Percentiles rank a stretch among this genome's conserved stretches.
These are phyloP conservation scores for Lycaon pictus DNA, from an alignment of 2,113 vertebrate genomes.

Conservation along the genomic window DNA sequence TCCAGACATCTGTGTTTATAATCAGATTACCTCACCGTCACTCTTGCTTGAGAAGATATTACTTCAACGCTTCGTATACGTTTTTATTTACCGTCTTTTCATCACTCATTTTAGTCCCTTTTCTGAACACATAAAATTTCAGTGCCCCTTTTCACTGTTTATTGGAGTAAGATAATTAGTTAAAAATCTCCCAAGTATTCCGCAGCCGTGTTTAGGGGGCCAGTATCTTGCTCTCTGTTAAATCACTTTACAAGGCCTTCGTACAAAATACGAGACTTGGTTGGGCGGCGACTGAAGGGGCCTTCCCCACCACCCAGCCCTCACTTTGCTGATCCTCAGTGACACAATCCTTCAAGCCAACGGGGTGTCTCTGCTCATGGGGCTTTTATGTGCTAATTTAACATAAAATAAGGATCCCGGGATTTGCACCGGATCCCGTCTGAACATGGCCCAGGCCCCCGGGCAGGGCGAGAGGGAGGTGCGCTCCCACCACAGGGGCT, in stretches of 20 bases:
- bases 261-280: neutral
- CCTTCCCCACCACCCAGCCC: neutral
- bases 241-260: neutral
- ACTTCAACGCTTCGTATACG: rapidly evolving
- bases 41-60: neutral
- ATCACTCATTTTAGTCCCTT: neutral
- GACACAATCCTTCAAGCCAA: rapidly evolving
- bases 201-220: neutral
- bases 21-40: neutral
- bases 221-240: neutral
- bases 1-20: neutral
- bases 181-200: neutral
- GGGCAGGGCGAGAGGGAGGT: too few species aligned
- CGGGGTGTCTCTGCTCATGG: neutral
- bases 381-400: slow-evolving; percentile 1
- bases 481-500: too few species aligned
- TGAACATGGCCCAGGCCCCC: too few species aligned
- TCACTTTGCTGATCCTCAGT: neutral
- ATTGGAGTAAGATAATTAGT: too few species aligned
- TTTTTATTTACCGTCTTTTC: neutral
- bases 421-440: neutral
- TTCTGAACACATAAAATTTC: neutral
- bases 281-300: neutral
- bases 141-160: neutral
- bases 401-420: neutral